These are phyloP conservation scores for Elachura formosa DNA, from an alignment of 2,113 vertebrate genomes.

Conservation along the genomic window DNA sequence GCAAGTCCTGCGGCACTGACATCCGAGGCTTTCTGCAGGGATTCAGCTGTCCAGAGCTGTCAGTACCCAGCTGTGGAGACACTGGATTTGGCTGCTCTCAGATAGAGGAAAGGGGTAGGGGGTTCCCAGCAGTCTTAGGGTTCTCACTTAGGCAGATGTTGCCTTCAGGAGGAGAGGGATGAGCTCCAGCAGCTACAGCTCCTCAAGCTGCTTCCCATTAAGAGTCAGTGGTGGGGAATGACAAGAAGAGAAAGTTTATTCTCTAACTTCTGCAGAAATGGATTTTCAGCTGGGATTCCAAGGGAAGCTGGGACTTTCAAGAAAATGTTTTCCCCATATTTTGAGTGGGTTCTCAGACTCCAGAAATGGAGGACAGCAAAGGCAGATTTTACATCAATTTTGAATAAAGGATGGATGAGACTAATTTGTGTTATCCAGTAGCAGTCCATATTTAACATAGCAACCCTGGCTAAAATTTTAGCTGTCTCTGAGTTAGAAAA, in stretches of 20 bases:
- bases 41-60: conserved; percentile 38
- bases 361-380: background rate
- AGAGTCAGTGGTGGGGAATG: background rate
- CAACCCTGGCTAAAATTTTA: background rate
- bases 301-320: background rate
- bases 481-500: background rate
- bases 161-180: background rate
- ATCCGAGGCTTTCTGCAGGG: background rate
- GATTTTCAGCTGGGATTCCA: background rate
- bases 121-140: background rate
- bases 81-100: background rate
- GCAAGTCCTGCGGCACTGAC: background rate
- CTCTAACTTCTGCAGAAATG: background rate
- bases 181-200: background rate
- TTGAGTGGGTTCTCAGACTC: background rate
- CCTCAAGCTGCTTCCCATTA: background rate
- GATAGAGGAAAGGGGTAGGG: background rate
- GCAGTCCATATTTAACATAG: background rate
- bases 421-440: background rate
- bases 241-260: background rate
- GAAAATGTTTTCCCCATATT: background rate
- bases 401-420: background rate
- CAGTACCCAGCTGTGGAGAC: background rate
- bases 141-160: background rate
- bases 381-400: background rate